Conservation (phyloP, 2,113 vertebrate genomes). For the Saimiri boliviensis region DNA sequence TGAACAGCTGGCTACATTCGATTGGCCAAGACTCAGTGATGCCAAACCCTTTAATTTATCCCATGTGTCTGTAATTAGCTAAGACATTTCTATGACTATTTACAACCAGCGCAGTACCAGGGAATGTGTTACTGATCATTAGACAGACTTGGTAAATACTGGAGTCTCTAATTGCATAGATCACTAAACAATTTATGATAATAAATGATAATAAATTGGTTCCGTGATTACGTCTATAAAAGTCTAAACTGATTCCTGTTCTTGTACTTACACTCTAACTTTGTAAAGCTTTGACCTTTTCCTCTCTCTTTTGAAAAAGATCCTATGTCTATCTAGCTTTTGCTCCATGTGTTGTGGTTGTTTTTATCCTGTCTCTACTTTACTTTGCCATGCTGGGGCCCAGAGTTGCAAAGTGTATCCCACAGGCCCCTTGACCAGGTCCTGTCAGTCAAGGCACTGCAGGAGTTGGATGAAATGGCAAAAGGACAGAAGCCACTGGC, state of each 20-base stretch:
- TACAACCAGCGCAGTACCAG: neutral
- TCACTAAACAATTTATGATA: neutral
- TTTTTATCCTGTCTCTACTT: neutral
- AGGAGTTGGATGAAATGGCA: neutral
- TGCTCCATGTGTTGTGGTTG: neutral
- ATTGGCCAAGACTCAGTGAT: no score
- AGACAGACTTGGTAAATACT: slow-evolving; percentile 35
- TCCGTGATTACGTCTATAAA: neutral
- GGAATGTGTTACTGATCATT: neutral
- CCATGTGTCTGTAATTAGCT: neutral
- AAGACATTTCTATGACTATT: neutral
- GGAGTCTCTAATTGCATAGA: neutral
- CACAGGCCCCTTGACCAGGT: neutral
- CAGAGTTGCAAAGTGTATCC: accelerated
- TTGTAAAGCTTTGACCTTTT: neutral
- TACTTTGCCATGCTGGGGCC: neutral
- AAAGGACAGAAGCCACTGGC: neutral
- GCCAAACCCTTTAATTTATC: neutral
- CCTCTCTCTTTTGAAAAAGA: neutral
- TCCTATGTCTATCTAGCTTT: neutral
- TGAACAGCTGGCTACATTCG: no score
- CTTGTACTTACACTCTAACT: neutral
- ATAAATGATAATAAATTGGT: neutral
- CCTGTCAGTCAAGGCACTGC: neutral
- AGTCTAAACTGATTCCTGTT: neutral